Evolutionary conservation across 2,888 invertebrate genomes (phyloP).

Genomic region (Colostygia pectinataria): DNA sequence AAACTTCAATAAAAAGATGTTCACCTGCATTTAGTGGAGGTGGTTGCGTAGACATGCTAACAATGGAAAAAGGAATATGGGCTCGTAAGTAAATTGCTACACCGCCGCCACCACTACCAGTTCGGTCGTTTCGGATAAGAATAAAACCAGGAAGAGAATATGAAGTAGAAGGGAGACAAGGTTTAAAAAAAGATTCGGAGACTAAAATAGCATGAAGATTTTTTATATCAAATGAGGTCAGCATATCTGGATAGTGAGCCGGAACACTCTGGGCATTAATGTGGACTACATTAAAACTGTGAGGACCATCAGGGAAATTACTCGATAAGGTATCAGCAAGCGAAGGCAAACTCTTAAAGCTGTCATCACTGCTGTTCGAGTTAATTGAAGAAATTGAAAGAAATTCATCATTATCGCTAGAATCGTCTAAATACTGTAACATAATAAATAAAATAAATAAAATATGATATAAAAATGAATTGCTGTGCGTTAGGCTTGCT

Average conservation of each 20-base stretch:
- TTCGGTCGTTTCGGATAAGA: background rate
- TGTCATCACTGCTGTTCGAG: background rate
- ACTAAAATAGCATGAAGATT: background rate
- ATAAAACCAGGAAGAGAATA: background rate
- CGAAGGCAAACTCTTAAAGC: background rate
- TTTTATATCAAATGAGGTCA: background rate
- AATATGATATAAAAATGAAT: background rate
- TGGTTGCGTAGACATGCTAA: background rate
- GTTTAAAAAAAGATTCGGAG: too few species aligned
- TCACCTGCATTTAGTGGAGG: background rate
- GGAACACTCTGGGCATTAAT: too few species aligned
- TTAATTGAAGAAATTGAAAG: too few species aligned
- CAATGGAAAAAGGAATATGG: background rate
- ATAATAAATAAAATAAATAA: background rate
- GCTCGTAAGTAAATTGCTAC: background rate
- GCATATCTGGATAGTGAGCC: background rate
- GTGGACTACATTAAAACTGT: background rate
- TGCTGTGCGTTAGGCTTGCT: too few species aligned
- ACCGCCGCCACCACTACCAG: background rate
- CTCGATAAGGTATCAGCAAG: background rate
- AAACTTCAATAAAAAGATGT: background rate
- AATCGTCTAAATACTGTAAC: background rate
- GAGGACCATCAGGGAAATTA: background rate
- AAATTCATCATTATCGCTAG: background rate
- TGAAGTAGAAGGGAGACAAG: too few species aligned